Base-by-base conservation (phyloP, 2,888 invertebrate species). In the Oeneis ivallda region DNA sequence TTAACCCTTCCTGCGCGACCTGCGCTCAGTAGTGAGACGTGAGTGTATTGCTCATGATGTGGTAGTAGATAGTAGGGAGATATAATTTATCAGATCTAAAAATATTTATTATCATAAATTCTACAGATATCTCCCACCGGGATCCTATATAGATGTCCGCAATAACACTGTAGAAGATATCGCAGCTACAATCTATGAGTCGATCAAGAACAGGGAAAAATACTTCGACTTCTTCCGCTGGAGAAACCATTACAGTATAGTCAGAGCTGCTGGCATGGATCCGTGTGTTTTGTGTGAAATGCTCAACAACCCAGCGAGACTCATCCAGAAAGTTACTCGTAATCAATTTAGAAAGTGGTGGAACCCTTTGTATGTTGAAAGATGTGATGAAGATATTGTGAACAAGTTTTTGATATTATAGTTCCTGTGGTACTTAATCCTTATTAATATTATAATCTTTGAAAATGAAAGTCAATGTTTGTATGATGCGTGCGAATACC, bases 161-260 rank as follows among this genome's bases (percentile, higher is more conserved):
- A 67, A 73, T 9, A 68, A 77, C 0, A 79, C 80, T 0, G 72
- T 72, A n/a, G 62, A 76, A 1, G 62, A 68, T 1, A 65, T 87
- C 32, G 88, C 89, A 0, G 68, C 70, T 45, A 68, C 60, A 0
- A 88, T 89, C 72, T 62, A 79, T 56, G 73, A 77, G 1, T 73
- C 81, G 0, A 84, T 84, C 0, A 64, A 67, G 1, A 73, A 86
- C 64, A 75, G 71, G 26, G 71, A 73, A 0, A 67, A 69, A 0
- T 89, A 88, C 69, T 77, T 78, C 59, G 77, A 86, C 2, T 86
- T 76, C 72, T 89, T 88, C 69, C 74, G 76, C 17, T 89, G 87
- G 88, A 79, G 74, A 57, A 81, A 83, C 60, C 79, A 85, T 63
- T 89, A 87, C 69, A 61, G 65, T 1, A 70, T 89, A 34, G 76